These are phyloP conservation scores for Carabus problematicus DNA, from an alignment of 2,888 invertebrate genomes.

Conservation along the genomic window DNA sequence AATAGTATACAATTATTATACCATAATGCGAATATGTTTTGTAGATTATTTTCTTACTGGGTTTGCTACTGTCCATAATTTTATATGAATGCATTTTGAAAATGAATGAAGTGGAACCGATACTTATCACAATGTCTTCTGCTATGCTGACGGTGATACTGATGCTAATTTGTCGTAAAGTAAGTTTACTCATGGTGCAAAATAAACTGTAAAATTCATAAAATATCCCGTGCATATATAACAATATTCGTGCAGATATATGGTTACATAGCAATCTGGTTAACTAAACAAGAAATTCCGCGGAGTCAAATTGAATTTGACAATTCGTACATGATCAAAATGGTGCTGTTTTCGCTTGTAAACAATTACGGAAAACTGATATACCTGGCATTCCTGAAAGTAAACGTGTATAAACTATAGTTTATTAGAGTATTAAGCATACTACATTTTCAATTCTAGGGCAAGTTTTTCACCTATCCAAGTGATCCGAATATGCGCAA, in stretches of 20 bases:
- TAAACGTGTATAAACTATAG: constrained; percentile 40
- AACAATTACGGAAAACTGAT: constrained; percentile 55
- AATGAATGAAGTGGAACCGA: constrained; percentile 41
- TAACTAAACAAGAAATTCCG: constrained; percentile 57
- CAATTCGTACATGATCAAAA: constrained; percentile 55
- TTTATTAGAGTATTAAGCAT: not conserved
- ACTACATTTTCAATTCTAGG: constrained; percentile 51
- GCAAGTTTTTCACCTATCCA: constrained; percentile 60
- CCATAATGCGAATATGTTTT: no score
- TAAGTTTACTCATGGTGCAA: constrained; percentile 45
- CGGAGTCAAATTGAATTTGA: constrained; percentile 54
- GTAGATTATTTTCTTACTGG: constrained; percentile 47
- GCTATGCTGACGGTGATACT: constrained; percentile 49
- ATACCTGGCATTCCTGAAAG: constrained; percentile 57
- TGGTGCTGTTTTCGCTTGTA: constrained; percentile 54
- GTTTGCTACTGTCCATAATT: constrained; percentile 49
- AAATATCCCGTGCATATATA: constrained; percentile 38
- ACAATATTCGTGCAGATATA: constrained; percentile 51
- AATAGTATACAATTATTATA: no score
- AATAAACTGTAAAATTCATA: not conserved
- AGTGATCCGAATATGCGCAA: constrained; percentile 53
- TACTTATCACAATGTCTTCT: constrained; percentile 48
- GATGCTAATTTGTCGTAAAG: constrained; percentile 50
- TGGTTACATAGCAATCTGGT: constrained; percentile 49
- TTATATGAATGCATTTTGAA: constrained; percentile 48